Evolutionary conservation across 2,797 vertebrate species (phyloP), one percentile per base, ranked within the genome.

Genomic region (Linurgus olivaceus): DNA sequence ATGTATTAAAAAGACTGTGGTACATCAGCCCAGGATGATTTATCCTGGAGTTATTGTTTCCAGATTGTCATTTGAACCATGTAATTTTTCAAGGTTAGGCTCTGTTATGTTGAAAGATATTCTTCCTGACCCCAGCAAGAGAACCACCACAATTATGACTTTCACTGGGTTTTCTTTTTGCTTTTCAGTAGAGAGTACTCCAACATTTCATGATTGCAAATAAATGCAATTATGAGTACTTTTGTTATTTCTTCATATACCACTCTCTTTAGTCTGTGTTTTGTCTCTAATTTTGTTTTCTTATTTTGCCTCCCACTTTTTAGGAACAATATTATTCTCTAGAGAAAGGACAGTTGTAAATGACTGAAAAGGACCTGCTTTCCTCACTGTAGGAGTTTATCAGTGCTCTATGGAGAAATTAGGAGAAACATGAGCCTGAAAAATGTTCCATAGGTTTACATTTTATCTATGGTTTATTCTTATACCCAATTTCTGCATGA

Each of bases 191-290:
- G 9, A 48, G 13, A 65, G 5, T 5, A 33, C 15, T 58, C 4
- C 17, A 51, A 26, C 17, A 45, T 71, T 25, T 71, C 51, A 14
- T 18, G n/a, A 18, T 16, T 48, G 18, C 12, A 87, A 48, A 78
- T 20, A 3, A 78, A 57, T 40, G 47, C 14, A 80, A 14, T 61
- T 87, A 47, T 0, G 2, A 59, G 47, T 91, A 87, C 31, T 72
- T 76, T 29, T 87, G 3, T 13, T 62, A 20, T 67, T 80, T 86
- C 17, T 29, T 88, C 25, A 25, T 5, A 59, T 63, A 40, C 26
- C 29, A 83, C 15, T 83, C n/a, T 92, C 85, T 95, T 77, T 87
- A 93, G 62, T 80, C 38, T 47, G 31, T 86, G 33, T 83, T 92
- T 95, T 88, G 21, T 47, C 75, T 93, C 31, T 45, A 42, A 91